Evolutionary conservation across 2,797 vertebrate species (phyloP).

Genomic region (Coregonus suidteri): DNA sequence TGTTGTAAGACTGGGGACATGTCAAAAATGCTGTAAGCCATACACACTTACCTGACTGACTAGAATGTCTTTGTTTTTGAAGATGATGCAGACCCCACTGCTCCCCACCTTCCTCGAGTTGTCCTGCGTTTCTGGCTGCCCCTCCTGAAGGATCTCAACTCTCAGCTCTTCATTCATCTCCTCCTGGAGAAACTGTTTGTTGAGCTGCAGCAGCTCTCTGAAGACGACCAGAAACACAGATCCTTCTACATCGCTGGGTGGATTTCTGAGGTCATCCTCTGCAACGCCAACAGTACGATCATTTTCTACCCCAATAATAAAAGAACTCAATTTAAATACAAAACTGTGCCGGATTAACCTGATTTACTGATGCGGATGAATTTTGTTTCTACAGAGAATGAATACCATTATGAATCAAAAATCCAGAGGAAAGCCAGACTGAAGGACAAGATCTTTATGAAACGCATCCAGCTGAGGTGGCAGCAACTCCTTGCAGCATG

Average conservation of each 20-base stretch:
- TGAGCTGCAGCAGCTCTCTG: slow-evolving; percentile 77
- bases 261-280: slow-evolving; percentile 85
- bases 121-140: slow-evolving; percentile 91
- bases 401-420: slow-evolving; percentile 68
- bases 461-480: slow-evolving; percentile 83
- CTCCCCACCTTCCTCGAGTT: slow-evolving; percentile 71
- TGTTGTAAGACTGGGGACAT: neutral
- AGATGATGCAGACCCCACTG: slow-evolving; percentile 24
- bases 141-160: slow-evolving; percentile 83
- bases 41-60: neutral
- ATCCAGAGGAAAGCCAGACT: slow-evolving; percentile 65
- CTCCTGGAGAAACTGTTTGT: slow-evolving; percentile 86
- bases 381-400: slow-evolving; percentile 28
- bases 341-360: neutral
- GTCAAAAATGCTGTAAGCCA: neutral
- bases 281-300: slow-evolving; percentile 77
- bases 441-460: slow-evolving; percentile 80
- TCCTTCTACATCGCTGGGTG: slow-evolving; percentile 84
- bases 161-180: slow-evolving; percentile 77
- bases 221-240: slow-evolving; percentile 68
- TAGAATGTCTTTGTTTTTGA: slow-evolving; percentile 3
- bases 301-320: neutral
- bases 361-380: neutral
- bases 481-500: slow-evolving; percentile 83
- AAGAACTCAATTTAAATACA: neutral